Evolutionary conservation across 2,888 invertebrate genomes (phyloP), one percentile per base, ranked within the genome.

Genomic region (Coenonympha glycerion): DNA sequence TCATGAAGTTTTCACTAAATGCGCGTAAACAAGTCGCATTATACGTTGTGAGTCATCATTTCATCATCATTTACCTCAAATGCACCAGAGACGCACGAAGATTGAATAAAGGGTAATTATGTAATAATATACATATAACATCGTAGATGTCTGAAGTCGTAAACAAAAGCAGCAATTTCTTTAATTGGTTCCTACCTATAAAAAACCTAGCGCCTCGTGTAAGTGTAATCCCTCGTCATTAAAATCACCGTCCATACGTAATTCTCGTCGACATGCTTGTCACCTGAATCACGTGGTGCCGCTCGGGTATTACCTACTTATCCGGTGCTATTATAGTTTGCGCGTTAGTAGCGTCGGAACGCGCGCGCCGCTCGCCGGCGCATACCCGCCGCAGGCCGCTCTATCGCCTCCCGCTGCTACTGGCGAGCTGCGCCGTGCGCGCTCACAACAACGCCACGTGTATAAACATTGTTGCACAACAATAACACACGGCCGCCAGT

Each of bases 401-500:
- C 4, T 15, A 15, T 15, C 28, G 3, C 26, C n/a, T 28, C 36
- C 19, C 68, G 69, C 67, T 66, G 69, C 69, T 69, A 60, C 57
- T 41, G 55, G 53, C 66, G 52, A 55, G 52, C 57, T 56, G 66
- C 68, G n/a, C n/a, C 68, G 71, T 73, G 73, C 72, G 71, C 73
- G 73, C 72, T 72, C 78, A 75, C 76, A 75, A 77, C 76, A 73
- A 57, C 69, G 76, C 81, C 85, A 85, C 86, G 86, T 86, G 85
- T 83, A 78, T 79, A 80, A 83, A 85, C 83, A 84, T 76, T 80
- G 81, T 83, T 79, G 82, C 83, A 82, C 83, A 83, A 85, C 81
- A 83, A 85, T 74, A 81, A 80, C 83, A 84, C 73, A 74, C 74
- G 76, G 71, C 54, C 73, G 63, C 55, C 65, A 63, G 58, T 66